Evolutionary conservation across 30 jellyfish, hydroid and myxozoan genomes (phyloP).

Genomic region (Turritopsis dohrnii): DNA sequence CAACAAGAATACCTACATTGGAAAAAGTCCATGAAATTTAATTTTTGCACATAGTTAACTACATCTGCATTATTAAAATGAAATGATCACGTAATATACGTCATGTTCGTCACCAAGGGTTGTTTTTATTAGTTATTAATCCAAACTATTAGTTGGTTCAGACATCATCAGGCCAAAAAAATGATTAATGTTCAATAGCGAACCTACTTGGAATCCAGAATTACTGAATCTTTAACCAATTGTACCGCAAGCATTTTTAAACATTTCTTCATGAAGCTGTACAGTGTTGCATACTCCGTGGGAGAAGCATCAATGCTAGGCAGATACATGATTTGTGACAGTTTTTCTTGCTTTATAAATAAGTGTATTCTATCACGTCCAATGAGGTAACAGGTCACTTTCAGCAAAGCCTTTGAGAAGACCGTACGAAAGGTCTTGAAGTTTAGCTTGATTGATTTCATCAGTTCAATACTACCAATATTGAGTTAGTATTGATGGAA

Average conservation of each 20-base stretch:
- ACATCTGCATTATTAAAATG: background rate
- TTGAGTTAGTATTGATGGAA: conserved; percentile 10
- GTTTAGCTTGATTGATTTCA: conserved; percentile 22
- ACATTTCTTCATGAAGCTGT: background rate
- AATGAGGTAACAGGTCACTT: conserved; percentile 3
- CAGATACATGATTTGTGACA: conserved; percentile 21
- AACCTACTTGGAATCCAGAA: conserved; percentile 9
- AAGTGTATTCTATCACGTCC: conserved; percentile 20
- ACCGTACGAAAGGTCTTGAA: conserved; percentile 11
- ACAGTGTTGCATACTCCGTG: conserved; percentile 18
- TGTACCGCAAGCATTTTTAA: conserved; percentile 5
- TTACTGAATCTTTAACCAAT: background rate
- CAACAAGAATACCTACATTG: conserved; percentile 3
- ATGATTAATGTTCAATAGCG: background rate
- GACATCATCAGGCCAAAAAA: background rate
- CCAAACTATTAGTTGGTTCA: background rate
- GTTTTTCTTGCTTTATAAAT: conserved; percentile 15
- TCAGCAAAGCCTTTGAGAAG: conserved; percentile 17
- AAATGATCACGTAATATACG: background rate
- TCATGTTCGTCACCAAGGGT: background rate
- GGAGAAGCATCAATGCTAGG: conserved; percentile 28
- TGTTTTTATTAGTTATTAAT: background rate
- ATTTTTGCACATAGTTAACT: background rate
- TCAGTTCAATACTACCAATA: background rate
- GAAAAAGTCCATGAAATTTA: background rate